Base-by-base conservation (phyloP, 1,140 invertebrate genomes). In the Zaprionus taronus region DNA sequence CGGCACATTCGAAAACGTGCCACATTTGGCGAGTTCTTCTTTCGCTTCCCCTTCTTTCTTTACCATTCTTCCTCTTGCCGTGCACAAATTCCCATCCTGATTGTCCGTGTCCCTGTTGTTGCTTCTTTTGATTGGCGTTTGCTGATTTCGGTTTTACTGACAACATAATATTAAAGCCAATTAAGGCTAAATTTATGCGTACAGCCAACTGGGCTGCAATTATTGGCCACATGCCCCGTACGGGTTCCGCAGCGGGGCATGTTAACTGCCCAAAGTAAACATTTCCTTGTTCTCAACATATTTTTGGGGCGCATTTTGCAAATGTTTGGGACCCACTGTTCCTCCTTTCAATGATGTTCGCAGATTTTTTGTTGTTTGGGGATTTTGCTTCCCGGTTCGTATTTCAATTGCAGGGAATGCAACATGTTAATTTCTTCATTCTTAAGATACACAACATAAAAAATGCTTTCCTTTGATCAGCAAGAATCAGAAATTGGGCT, bases 141-240 rank as follows among this genome's bases (percentile, higher is more conserved):
- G 74, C 78, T 84, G 83, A 87, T 87, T 87, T 87, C 84, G 64
- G 67, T 69, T 60, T 73, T 70, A 74, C 83, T 87, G 83, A 89
- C 84, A 87, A 87, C 85, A 89, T 87, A 87, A 87, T 87, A 87
- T 87, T 87, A 89, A 84, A 87, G 83, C 83, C 83, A 87, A 87
- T 87, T 87, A 87, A 89, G 83, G 83, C 83, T 87, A 87, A 87
- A 87, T 87, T 87, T 87, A 87, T 87, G 83, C 83, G 83, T 89
- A 49, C 83, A 89, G 78, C 83, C 64, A 63, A 71, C 79, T 73
- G 63, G 68, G 47, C 65, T 57, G 81, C 83, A 86, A 87, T 87
- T 86, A 84, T 84, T 77, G 81, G 72, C 61, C 72, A 79, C 72
- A 76, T 49, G n/a, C 36, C 36, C 34, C 44, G 47, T 31, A 49